Evolutionary conservation across 2,888 invertebrate species (phyloP), one percentile per base, ranked within the genome.

Genomic region (Hofmannophila pseudospretella): DNA sequence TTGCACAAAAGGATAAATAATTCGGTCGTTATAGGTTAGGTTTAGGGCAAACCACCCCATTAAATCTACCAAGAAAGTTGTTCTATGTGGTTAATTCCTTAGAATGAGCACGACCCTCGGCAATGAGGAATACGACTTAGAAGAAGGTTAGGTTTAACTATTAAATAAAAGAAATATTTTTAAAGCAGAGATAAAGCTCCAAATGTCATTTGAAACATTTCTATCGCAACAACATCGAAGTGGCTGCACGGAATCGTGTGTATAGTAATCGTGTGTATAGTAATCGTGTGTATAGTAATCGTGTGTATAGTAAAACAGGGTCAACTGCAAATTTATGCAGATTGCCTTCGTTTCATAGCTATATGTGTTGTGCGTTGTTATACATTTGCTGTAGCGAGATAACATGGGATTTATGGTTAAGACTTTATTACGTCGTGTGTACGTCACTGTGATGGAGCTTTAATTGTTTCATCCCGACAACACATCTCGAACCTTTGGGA

Each of bases 321-420:
- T 74, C 72, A 74, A 74, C 72, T 76, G 68, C 75, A 77, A 76
- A 76, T 76, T 71, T 76, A 76, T 77, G 76, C 71, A 76, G 74
- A 77, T 76, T 74, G 72, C 59, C 59, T 74, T 74, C 65, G 67
- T 72, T 72, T 67, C 68, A 66, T 67, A 58, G 67, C 64, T 50
- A 45, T 55, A 61, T 71, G 72, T 67, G 71, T 70, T 53, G 50
- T 71, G 72, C 68, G 71, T 71, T 53, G 50, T 51, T 49, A 53
- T 63, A 70, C 65, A 61, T 65, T 68, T 57, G 58, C 66, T 54
- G 58, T 54, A 47, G 41, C 39, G 54, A 67, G 75, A 75, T 73
- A 74, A 64, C 68, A 53, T 49, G 48, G 58, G 64, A 73, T 74
- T 73, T 74, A 73, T 73, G 65, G 56, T 56, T 53, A 64, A 70